Conservation (phyloP, 1,140 invertebrate species). For the Halotydeus destructor region DNA sequence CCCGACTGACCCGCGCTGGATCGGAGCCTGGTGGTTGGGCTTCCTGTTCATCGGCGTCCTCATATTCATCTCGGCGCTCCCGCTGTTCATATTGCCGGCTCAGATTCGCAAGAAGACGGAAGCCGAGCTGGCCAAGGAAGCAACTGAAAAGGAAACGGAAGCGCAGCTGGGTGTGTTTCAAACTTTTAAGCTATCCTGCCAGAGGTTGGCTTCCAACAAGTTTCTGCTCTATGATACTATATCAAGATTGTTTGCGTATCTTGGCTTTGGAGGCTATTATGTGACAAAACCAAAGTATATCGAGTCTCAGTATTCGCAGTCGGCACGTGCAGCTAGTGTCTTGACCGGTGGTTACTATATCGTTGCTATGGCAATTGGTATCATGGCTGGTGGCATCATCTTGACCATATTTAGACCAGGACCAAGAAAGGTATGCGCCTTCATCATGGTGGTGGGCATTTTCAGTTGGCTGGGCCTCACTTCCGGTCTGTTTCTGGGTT, state of each 20-base stretch:
- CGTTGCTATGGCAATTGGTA: conserved; percentile 15
- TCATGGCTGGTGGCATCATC: conserved; percentile 14
- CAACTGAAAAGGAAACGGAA: no score
- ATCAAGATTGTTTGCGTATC: conserved; percentile 41
- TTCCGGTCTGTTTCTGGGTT: conserved; percentile 44
- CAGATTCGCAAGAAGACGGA: no score
- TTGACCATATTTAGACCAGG: conserved; percentile 13
- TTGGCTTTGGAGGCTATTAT: conserved; percentile 49
- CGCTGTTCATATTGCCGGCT: conserved; percentile 19
- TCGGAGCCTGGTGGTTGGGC: conserved; percentile 35
- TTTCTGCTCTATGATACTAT: conserved; percentile 44
- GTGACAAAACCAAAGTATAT: conserved; percentile 55
- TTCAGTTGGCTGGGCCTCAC: conserved; percentile 39
- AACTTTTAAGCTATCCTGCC: no score
- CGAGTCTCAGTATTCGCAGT: conserved; percentile 47
- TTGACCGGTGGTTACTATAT: conserved; percentile 19
- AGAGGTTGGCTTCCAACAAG: no score
- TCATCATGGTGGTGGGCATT: conserved; percentile 27
- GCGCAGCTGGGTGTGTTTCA: no score
- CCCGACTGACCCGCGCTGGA: conserved; percentile 22
- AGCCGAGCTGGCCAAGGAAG: no score
- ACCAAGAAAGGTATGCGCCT: conserved; percentile 7
- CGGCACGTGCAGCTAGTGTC: conserved; percentile 39
- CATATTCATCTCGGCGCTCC: conserved; percentile 16
- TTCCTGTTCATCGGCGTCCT: conserved; percentile 17